These are phyloP conservation scores for Sinosuthora webbiana DNA, from an alignment of 2,113 vertebrate species.

Conservation along the genomic window DNA sequence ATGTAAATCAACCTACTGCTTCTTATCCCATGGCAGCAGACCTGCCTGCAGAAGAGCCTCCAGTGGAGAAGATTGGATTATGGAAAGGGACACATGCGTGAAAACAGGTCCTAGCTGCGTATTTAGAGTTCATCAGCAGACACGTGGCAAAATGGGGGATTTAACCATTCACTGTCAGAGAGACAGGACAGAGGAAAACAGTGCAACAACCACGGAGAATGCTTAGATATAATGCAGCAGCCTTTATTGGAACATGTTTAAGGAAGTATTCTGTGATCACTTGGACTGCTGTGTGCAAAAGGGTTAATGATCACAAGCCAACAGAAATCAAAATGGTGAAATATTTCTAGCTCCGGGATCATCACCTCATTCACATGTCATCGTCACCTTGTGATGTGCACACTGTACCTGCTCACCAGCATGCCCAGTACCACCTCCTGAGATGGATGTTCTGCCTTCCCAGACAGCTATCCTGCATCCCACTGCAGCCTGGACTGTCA, in stretches of 20 bases:
- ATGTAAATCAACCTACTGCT: conserved; percentile 47
- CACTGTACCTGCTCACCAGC: neutral
- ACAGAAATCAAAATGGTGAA: neutral
- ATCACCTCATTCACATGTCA: neutral
- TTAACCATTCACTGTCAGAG: conserved; percentile 6
- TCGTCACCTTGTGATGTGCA: neutral
- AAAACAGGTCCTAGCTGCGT: conserved; percentile 25
- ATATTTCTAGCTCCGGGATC: neutral
- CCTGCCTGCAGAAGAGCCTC: conserved; percentile 51
- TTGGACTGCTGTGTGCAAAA: neutral
- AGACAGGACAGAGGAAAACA: neutral
- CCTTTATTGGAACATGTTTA: neutral
- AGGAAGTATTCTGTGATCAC: neutral
- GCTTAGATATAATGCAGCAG: neutral
- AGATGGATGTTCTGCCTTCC: neutral
- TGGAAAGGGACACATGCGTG: neutral
- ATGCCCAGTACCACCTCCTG: neutral
- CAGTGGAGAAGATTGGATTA: conserved; percentile 57
- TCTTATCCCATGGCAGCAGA: conserved; percentile 56
- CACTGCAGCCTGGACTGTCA: neutral
- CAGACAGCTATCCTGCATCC: neutral
- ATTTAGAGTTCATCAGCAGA: conserved; percentile 21
- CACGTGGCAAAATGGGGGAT: neutral
- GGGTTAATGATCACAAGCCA: neutral
- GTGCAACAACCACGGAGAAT: neutral